Evolutionary conservation across 2,113 vertebrate genomes (phyloP).

Genomic region (Cololabis saira): DNA sequence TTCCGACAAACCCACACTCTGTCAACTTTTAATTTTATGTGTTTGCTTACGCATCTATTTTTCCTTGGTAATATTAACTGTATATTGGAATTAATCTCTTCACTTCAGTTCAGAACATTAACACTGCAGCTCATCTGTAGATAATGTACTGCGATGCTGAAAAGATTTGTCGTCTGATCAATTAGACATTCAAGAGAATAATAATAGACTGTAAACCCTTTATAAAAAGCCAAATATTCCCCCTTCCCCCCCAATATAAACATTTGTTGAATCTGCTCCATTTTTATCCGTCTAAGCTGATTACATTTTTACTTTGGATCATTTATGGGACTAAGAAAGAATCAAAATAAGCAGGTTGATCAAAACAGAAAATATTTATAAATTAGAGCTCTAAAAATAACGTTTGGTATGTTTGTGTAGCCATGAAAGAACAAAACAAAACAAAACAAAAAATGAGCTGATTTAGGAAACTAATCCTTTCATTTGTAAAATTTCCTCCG

Average conservation of each 20-base stretch:
- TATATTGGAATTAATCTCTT: too few relatives aligned
- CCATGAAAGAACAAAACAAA: not conserved
- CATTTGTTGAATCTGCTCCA: not conserved
- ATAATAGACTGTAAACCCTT: not conserved
- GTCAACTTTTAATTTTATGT: too few relatives aligned
- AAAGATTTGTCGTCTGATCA: not conserved
- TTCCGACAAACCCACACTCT: too few relatives aligned
- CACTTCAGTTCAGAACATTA: too few relatives aligned
- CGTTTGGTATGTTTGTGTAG: not conserved
- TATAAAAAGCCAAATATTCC: constrained; percentile 2
- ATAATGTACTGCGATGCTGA: not conserved
- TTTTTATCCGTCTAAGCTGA: not conserved
- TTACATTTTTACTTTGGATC: not conserved
- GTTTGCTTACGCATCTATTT: too few relatives aligned
- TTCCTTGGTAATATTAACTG: too few relatives aligned
- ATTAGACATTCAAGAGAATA: constrained; percentile 1
- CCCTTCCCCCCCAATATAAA: not conserved
- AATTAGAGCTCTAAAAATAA: too few relatives aligned
- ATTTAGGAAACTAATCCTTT: constrained; percentile 9
- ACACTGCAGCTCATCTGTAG: too few relatives aligned
- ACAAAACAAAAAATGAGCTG: not conserved
- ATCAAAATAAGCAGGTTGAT: constrained; percentile 3
- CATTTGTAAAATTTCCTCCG: too few relatives aligned
- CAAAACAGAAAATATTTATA: constrained; percentile 7
- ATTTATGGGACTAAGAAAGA: not conserved